Evolutionary conservation across 2,888 invertebrate species (phyloP), one percentile per base, ranked within the genome.

Genomic region (Choreutis nemorana): DNA sequence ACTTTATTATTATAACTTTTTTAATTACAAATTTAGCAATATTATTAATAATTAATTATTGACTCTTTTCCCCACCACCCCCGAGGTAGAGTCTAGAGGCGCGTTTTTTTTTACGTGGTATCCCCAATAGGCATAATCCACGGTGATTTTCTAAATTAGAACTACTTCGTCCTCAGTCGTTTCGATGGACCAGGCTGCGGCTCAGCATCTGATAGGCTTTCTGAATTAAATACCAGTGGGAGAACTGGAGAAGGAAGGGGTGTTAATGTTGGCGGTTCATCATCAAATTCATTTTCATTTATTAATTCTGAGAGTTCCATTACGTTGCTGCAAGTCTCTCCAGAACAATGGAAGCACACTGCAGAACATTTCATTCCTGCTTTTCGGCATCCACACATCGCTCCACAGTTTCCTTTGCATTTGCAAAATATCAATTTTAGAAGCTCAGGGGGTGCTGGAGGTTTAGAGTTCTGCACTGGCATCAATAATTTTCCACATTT

Each of bases 291-390:
- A 9, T 28, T 22, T 22, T 28, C 15, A 28, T n/a, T n/a, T n/a
- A n/a, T n/a, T n/a, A n/a, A n/a, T n/a, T n/a, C n/a, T n/a, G n/a
- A n/a, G n/a, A n/a, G n/a, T n/a, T n/a, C 21, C 21, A 21, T n/a
- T 10, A 21, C n/a, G 20, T 20, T 20, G 20, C 20, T 35, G 35
- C 32, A 40, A 11, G 32, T 34, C 10, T 40, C 28, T 3, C 37
- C 35, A 36, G 34, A 32, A 35, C 37, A 37, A 31, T 40, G 28
- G 34, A 33, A 13, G 37, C 35, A 37, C 6, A 18, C 18, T 31
- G 30, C 24, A 30, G 37, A 39, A 14, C 34, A 38, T 40, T 40
- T 37, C 13, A 36, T 33, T 4, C 36, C 34, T 36, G 36, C 40
- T 37, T 37, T 40, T 35, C 34, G 14, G 13, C 35, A 34, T 7